phyloP scores from a whole-genome alignment of 2,797 vertebrate genomes.

The Spheniscus humboldti region DNA sequence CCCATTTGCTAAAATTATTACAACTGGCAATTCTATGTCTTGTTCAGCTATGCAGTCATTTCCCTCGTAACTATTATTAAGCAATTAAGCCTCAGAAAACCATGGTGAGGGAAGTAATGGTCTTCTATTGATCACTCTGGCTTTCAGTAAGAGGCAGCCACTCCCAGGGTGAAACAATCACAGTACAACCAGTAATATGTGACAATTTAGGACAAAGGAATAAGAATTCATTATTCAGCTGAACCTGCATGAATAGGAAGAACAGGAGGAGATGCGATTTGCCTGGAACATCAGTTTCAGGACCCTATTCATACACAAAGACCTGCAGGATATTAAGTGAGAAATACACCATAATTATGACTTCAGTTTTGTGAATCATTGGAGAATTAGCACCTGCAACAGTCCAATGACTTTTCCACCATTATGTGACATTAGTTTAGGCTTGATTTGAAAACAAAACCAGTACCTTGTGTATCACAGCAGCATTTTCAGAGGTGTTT shows the following conservation, averaged over 20 bases:
- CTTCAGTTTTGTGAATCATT: background rate
- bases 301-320: background rate
- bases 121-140: background rate
- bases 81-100: constrained; percentile 19
- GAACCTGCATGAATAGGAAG: background rate
- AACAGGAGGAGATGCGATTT: background rate
- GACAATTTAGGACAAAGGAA: background rate
- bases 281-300: background rate
- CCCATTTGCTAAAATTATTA: background rate
- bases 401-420: background rate
- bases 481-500: background rate
- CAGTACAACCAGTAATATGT: background rate
- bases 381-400: constrained; percentile 4
- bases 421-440: background rate
- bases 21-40: background rate
- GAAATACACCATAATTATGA: background rate
- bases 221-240: background rate
- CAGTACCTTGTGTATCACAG: background rate
- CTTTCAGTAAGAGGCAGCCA: background rate
- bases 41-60: background rate
- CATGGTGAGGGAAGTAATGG: background rate
- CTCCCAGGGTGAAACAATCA: background rate
- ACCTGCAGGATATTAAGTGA: background rate
- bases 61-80: background rate
- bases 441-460: background rate